Conservation (phyloP, 2,113 vertebrate species). For the Microcebus murinus region DNA sequence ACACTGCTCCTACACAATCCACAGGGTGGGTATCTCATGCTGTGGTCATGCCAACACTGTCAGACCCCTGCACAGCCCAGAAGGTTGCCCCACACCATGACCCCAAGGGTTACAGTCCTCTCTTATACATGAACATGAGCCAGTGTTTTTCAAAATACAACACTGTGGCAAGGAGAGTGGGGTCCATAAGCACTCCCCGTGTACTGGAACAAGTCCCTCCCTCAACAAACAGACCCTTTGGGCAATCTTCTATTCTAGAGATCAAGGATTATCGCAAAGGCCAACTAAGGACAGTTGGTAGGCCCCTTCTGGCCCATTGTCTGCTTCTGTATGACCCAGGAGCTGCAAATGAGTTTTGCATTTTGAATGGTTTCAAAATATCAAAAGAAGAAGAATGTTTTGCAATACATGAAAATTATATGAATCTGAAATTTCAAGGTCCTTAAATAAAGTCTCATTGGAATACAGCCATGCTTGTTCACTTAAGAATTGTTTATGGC, state of each 20-base stretch:
- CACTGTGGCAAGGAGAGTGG: background rate
- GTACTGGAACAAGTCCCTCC: background rate
- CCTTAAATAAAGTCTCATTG: background rate
- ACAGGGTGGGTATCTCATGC: background rate
- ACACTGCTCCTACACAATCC: background rate
- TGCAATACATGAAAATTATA: background rate
- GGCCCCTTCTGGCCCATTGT: no score
- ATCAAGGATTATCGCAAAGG: background rate
- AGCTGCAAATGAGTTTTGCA: background rate
- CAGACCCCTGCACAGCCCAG: background rate
- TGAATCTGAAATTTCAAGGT: background rate
- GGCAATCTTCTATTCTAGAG: background rate
- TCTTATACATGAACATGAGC: background rate
- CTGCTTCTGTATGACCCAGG: background rate
- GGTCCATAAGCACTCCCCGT: background rate
- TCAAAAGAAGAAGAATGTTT: background rate
- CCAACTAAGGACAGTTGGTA: background rate
- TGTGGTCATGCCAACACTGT: background rate
- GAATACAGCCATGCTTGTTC: background rate
- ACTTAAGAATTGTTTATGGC: background rate
- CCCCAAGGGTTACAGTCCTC: background rate
- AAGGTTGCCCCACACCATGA: background rate
- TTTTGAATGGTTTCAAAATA: background rate
- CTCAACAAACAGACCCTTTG: accelerated
- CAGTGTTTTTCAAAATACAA: background rate